Base-by-base conservation (phyloP, 2,888 invertebrate genomes). In the Deroplatys truncata region DNA sequence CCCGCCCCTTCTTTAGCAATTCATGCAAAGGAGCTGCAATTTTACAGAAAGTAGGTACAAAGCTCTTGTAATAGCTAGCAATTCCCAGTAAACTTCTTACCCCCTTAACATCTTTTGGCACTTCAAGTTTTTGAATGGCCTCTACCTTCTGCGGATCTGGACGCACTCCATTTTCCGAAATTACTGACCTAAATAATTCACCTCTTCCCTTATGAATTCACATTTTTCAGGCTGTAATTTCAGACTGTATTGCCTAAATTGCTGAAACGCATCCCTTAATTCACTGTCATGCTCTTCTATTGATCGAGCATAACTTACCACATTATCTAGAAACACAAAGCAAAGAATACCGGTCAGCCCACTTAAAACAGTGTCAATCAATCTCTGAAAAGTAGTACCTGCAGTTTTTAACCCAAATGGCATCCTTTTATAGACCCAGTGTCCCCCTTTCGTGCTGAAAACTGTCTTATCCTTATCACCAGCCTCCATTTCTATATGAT, bases 141-240 rank as follows among this genome's bases (percentile, higher is more conserved):
- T 31, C 31, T 9, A 8, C 7, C 7, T 35, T 35, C 86, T 10
- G 2, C 5, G 31, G 91, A 90, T 83, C 91, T 90, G 92, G 91
- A 89, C 89, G 89, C 9, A 91, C 90, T 43, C 92, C 92, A 29
- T 91, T 82, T 84, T 89, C 86, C 16, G 90, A 90, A 10, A 92
- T 91, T 29, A 87, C 28, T 82, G 91, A 91, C 25, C 91, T 89
- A n/a, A n/a, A n/a, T 49, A 91, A 35, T 28, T 86, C 5, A 43
- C 10, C 35, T 43, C 13, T 29, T 85, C 43, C 31, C 9, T 5
- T 29, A 91, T 82, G 89, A 92, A 91, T 84, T 91, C 90, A 87
- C 91, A 91, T 90, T 92, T 92, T 31, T 91, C 91, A 8, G 90
- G 90, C 28, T 91, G 91, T 15, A 92, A 72, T 82, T 91, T 91